Percentiles rank a stretch among this genome's conserved stretches.
Conservation (phyloP, 1,140 invertebrate genomes). For the Aphelinus certus region DNA sequence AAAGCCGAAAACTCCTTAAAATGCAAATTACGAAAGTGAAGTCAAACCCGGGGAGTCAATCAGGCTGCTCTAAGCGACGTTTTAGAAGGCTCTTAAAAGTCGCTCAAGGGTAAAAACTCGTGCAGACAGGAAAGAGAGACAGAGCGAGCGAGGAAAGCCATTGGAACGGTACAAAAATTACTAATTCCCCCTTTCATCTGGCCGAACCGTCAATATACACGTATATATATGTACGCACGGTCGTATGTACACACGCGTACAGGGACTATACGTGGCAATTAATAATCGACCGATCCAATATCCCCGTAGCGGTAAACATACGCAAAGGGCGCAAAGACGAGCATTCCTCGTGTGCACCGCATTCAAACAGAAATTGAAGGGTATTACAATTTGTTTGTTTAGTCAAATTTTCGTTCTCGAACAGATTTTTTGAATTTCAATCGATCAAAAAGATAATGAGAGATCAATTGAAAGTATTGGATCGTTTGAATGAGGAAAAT, state of each 20-base stretch:
- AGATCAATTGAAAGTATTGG: too few relatives aligned
- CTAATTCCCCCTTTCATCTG: constrained; percentile 17
- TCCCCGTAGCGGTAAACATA: neutral
- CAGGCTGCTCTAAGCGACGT: constrained; percentile 32
- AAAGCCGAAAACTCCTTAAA: constrained; percentile 35
- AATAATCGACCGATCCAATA: constrained; percentile 6
- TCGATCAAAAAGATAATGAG: too few relatives aligned
- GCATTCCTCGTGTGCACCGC: neutral
- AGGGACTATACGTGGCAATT: neutral
- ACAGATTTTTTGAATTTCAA: too few relatives aligned
- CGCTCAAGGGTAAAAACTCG: constrained; percentile 10
- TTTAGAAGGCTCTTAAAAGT: constrained; percentile 31
- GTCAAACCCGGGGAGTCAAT: constrained; percentile 22
- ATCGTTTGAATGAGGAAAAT: too few relatives aligned
- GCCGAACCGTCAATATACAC: neutral
- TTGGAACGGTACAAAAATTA: constrained; percentile 18
- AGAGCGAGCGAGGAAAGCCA: too few relatives aligned
- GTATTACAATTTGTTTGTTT: constrained; percentile 7
- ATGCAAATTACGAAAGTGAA: constrained; percentile 34
- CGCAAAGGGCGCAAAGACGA: neutral
- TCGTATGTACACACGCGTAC: neutral
- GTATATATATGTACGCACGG: neutral
- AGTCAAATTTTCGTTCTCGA: neutral
- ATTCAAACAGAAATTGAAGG: neutral
- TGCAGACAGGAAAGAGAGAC: neutral